phyloP scores from a whole-genome alignment of 2,888 invertebrate species.

The Hirtodrosophila alboralis region DNA sequence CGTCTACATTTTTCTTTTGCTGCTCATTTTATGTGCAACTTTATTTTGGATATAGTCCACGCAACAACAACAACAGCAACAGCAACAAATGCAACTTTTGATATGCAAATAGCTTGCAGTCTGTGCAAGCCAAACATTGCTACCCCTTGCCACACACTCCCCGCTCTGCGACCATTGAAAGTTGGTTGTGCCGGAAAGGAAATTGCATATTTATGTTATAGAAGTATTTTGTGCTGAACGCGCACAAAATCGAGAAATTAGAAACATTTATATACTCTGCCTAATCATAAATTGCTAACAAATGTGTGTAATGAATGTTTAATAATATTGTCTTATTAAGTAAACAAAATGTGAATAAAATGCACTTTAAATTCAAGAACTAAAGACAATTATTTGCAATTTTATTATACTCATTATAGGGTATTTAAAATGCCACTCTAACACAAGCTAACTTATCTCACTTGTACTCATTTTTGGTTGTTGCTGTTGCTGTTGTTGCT shows the following conservation, averaged over 20 bases:
- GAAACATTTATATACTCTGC: constrained; percentile 37
- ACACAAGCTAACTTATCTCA: neutral
- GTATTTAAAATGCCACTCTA: neutral
- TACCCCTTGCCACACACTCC: neutral
- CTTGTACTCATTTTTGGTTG: constrained; percentile 1
- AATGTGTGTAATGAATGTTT: no score
- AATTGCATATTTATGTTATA: constrained; percentile 71
- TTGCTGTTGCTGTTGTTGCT: constrained; percentile 34
- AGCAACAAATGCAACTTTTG: constrained; percentile 53
- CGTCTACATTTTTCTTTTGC: constrained; percentile 26
- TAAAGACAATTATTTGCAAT: no score
- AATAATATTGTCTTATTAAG: no score
- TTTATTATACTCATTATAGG: neutral
- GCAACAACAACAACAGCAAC: constrained; percentile 35
- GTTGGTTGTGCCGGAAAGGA: constrained; percentile 45
- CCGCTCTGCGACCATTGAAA: constrained; percentile 31
- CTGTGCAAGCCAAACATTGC: constrained; percentile 5
- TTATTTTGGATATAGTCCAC: constrained; percentile 46
- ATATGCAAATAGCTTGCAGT: constrained; percentile 67
- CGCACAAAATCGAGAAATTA: constrained; percentile 45
- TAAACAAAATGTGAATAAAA: no score
- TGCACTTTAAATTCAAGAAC: no score
- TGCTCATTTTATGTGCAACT: constrained; percentile 65
- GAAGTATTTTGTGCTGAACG: constrained; percentile 46
- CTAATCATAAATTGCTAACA: no score